Base-by-base conservation (phyloP, 2,797 vertebrate species). In the Lacerta viridis region DNA sequence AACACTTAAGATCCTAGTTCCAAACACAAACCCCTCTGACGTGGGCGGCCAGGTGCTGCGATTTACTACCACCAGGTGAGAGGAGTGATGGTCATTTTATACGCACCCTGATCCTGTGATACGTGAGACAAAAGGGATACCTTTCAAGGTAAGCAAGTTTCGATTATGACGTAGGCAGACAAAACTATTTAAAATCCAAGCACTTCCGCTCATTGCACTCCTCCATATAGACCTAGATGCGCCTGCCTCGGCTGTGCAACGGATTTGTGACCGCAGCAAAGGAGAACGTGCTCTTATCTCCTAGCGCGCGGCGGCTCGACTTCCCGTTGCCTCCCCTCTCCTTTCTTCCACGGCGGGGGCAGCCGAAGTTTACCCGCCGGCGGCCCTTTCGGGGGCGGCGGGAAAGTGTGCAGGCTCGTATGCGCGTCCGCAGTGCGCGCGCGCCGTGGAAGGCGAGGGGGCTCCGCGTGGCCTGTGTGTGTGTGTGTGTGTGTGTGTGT, bases 161-260 rank as follows among this genome's bases (percentile, higher is more conserved):
- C 33, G 41, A 77, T 15, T 20, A 36, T 41, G 59, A 46, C 61
- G 61, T 23, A 50, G 41, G 18, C 18, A 61, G 20, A 8, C 17
- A 59, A 80, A 71, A 79, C 64, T 10, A 11, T 72, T 79, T 59
- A 61, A 84, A 80, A 88, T 36, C 76, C 82, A 36, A 50, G 55
- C 23, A 8, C n/a, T 75, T 29, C 55, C 29, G 41, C 80, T 76
- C 80, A 29, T 25, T 18, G 2, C 33, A 46, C 2, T 29, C 39
- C 2, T 41, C 13, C 20, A 5, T 20, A 2, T 33, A 36, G 15
- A 15, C 33, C 29, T 33, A 17, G 15, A 18, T 13, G 33, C 36
- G 43, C 59, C 29, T 80, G 15, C 25, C 46, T 71, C 66, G n/a
- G 20, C 43, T 5, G 33, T 6, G 64, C 64, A 29, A 71, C 25